A percentile compares a stretch with the other conserved stretches of the same genome.
Evolutionary conservation across 2,113 vertebrate genomes (phyloP).

Genomic region (Epinephelus moara): DNA sequence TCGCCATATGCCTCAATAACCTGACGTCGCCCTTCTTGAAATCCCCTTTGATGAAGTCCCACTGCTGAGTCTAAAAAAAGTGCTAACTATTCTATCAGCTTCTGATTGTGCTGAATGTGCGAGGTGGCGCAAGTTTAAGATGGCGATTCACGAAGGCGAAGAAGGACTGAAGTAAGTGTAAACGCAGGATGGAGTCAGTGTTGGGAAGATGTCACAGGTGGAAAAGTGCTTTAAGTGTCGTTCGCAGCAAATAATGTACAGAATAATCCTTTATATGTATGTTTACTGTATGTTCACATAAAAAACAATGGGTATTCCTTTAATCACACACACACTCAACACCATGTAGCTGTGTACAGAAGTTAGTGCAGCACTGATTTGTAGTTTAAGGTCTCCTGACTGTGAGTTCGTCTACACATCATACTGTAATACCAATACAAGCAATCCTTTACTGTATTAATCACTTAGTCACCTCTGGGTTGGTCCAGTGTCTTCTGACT

Average conservation of each 20-base stretch:
- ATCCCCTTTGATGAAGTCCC: background rate
- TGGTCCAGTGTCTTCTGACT: background rate
- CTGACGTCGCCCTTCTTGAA: background rate
- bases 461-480: constrained; percentile 1
- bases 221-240: constrained; percentile 65
- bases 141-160: background rate
- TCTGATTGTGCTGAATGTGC: constrained; percentile 41
- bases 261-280: constrained; percentile 39
- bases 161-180: background rate
- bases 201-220: background rate
- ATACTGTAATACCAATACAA: constrained; percentile 9
- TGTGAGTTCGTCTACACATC: constrained; percentile 9
- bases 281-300: constrained; percentile 37
- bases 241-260: constrained; percentile 74
- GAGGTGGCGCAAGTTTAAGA: background rate
- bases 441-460: constrained; percentile 5
- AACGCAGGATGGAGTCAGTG: background rate
- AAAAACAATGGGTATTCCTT: background rate
- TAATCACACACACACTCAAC: constrained; percentile 15
- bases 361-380: constrained; percentile 14
- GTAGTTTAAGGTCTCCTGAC: constrained; percentile 26
- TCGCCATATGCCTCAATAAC: background rate
- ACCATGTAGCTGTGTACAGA: constrained; percentile 19
- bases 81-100: constrained; percentile 28
- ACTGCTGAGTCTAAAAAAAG: constrained; percentile 1